Conservation (phyloP, 1,140 invertebrate species). For the Lordiphosa collinella region DNA sequence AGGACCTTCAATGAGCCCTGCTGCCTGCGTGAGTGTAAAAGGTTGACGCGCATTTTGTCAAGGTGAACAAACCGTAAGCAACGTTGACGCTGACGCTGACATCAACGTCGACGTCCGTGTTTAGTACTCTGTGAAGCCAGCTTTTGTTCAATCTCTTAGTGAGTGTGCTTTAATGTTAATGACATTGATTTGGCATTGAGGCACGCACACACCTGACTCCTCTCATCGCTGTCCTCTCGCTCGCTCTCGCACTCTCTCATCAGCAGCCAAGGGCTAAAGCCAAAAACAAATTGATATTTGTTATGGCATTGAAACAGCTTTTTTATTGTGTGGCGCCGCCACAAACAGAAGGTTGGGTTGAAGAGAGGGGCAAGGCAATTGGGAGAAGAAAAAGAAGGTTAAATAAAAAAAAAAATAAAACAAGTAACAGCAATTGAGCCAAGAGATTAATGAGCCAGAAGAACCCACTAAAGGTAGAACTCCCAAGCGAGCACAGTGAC, state of each 20-base stretch:
- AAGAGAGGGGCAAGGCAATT: not conserved
- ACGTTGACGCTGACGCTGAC: slow-evolving; percentile 6
- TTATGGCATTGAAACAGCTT: slow-evolving; percentile 54
- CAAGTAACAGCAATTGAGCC: slow-evolving; percentile 17
- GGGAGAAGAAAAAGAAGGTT: slow-evolving; percentile 20
- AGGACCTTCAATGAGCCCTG: slow-evolving; percentile 62
- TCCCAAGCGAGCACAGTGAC: slow-evolving; percentile 20
- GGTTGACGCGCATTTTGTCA: slow-evolving; percentile 69
- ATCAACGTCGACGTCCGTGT: slow-evolving; percentile 15
- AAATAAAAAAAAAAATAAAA: slow-evolving; percentile 12
- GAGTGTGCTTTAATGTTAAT: slow-evolving; percentile 75
- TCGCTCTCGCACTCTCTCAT: slow-evolving; percentile 1
- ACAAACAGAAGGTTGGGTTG: slow-evolving; percentile 20
- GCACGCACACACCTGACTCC: slow-evolving; percentile 28
- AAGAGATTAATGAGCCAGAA: slow-evolving; percentile 34
- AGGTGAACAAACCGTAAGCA: slow-evolving; percentile 64
- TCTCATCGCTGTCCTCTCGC: slow-evolving; percentile 14
- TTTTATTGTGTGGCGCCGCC: slow-evolving; percentile 25
- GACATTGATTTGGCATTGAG: slow-evolving; percentile 75
- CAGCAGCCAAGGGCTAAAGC: slow-evolving; percentile 45
- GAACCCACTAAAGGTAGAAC: slow-evolving; percentile 17
- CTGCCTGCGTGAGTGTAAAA: slow-evolving; percentile 48
- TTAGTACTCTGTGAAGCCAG: slow-evolving; percentile 52
- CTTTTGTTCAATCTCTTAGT: slow-evolving; percentile 73
- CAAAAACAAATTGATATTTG: slow-evolving; percentile 38